Percentiles rank a stretch among this genome's conserved stretches.
Evolutionary conservation across 2,113 vertebrate species (phyloP).

Genomic region (Mustelus asterias): DNA sequence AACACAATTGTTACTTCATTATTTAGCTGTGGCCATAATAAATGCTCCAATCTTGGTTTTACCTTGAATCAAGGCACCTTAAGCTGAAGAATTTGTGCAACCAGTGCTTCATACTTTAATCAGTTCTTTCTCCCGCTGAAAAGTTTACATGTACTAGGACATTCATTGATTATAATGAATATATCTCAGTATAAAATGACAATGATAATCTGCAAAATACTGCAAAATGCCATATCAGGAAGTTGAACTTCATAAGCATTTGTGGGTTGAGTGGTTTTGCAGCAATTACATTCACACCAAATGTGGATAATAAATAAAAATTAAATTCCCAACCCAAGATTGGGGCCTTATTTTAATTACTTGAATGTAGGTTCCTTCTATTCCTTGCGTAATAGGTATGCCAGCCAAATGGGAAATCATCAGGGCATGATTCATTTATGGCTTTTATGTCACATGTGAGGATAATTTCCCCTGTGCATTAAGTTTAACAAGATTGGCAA

Average conservation of each 20-base stretch:
- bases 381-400: neutral
- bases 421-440: neutral
- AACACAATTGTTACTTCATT: neutral
- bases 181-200: neutral
- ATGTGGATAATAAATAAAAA: neutral
- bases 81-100: neutral
- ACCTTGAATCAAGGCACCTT: neutral
- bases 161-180: neutral
- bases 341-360: neutral
- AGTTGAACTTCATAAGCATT: neutral
- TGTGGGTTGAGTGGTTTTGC: conserved; percentile 3
- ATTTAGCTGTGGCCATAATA: neutral
- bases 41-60: neutral
- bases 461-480: neutral
- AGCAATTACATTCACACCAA: neutral
- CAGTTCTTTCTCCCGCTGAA: neutral
- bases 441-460: neutral
- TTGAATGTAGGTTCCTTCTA: neutral
- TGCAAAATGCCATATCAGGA: conserved; percentile 12
- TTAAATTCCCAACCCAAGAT: neutral
- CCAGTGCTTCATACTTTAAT: neutral
- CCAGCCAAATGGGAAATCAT: neutral
- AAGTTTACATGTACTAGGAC: neutral
- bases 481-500: neutral
- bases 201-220: neutral